Evolutionary conservation across 53 echinoderm and acorn worm species (phyloP), one percentile per base, ranked within the genome.

Genomic region (Crossaster papposus): DNA sequence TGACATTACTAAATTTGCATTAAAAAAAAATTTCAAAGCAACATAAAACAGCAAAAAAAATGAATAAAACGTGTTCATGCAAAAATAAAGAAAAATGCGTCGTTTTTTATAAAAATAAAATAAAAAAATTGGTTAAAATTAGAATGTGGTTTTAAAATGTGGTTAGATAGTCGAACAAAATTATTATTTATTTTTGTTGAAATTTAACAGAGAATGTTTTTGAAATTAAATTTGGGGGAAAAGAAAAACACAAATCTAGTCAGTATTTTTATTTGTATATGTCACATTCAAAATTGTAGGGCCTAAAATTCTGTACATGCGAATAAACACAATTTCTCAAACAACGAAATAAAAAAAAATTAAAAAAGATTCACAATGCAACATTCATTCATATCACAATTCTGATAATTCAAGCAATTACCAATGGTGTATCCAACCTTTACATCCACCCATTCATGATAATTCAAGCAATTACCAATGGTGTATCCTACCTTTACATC

Each of bases 1-100:
- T 68, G 33, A 85, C 74, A 74, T 85, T 85, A 23, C 85, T 85
- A 33, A 5, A 13, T 0, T 29, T 51, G 28, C n/a, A 30, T 63
- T 14, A 26, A 51, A 29, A 15, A 28, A 30, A 30, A 26, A 14
- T 26, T 2, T 31, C 14, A 30, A 58, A 81, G 34, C 30, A 33
- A 22, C n/a, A n/a, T n/a, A n/a, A n/a, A 2, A 29, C 51, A 78
- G 38, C 51, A 51, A 28, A 76, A 78, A 12, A 11, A 13, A 7
- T 14, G 17, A 58, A 58, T 58, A 20, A 58, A 58, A 58, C 2
- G 12, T 58, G 22, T 58, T 20, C 58, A 58, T 58, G 58, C 58
- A 58, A 58, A n/a, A 5, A 9, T 58, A 58, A 58, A 58, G 12
- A 11, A 58, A 58, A 15, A 58, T 58, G 7, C 0, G 2, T 18